Conservation (phyloP, 2,113 vertebrate species). For the Epinephelus fuscoguttatus region DNA sequence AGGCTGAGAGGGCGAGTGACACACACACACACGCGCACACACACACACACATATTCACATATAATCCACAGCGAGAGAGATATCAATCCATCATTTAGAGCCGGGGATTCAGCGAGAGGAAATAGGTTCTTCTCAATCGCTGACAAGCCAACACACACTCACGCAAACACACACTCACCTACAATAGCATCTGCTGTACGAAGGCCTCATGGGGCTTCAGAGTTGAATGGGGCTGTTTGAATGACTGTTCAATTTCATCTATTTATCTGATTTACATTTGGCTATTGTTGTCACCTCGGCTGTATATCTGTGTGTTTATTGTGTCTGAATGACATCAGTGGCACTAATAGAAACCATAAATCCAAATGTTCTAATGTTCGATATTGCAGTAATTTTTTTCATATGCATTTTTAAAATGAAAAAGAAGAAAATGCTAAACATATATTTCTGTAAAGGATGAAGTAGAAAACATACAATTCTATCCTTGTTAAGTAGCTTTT, state of each 20-base stretch:
- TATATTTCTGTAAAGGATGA: neutral
- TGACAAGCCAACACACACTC: constrained; percentile 61
- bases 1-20: constrained; percentile 77
- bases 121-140: constrained; percentile 77
- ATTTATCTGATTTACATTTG: constrained; percentile 80
- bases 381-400: neutral
- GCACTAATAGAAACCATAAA: constrained; percentile 47
- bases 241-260: constrained; percentile 73
- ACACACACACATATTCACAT: constrained; percentile 59
- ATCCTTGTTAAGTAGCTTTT: neutral
- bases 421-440: neutral
- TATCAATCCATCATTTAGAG: constrained; percentile 86
- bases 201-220: constrained; percentile 57
- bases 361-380: constrained; percentile 23
- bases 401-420: neutral
- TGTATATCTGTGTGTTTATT: constrained; percentile 37
- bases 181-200: constrained; percentile 57
- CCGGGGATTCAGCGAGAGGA: constrained; percentile 74
- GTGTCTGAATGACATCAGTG: constrained; percentile 42
- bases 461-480: neutral
- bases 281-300: constrained; percentile 63
- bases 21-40: constrained; percentile 66
- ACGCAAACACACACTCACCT: constrained; percentile 46
- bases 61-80: constrained; percentile 81
- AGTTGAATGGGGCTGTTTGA: constrained; percentile 62